phyloP scores from a whole-genome alignment of 1,140 invertebrate genomes.

The Orchesella cincta region DNA sequence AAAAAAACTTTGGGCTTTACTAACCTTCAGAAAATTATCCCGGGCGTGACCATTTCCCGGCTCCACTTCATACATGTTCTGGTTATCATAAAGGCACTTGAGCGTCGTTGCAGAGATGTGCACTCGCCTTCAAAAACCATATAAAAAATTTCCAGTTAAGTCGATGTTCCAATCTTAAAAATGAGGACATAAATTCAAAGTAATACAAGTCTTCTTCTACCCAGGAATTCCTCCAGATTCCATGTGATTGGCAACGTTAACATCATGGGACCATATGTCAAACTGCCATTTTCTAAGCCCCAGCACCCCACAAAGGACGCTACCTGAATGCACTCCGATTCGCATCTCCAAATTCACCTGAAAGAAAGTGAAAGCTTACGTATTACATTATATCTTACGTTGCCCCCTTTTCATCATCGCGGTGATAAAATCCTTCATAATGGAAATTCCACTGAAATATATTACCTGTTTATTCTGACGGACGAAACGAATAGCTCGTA shows the following conservation, averaged over 20 bases:
- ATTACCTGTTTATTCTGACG: slow-evolving; percentile 75
- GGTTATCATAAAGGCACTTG: slow-evolving; percentile 72
- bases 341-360: slow-evolving; percentile 81
- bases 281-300: slow-evolving; percentile 80
- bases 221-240: slow-evolving; percentile 93
- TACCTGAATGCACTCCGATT: slow-evolving; percentile 93
- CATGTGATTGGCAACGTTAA: slow-evolving; percentile 95
- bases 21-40: slow-evolving; percentile 75
- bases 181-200: not conserved
- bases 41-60: slow-evolving; percentile 81
- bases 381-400: too few relatives aligned
- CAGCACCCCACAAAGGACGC: slow-evolving; percentile 89
- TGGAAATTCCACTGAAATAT: not conserved
- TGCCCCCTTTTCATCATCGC: too few relatives aligned
- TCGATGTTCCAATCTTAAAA: not conserved
- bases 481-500: slow-evolving; percentile 85
- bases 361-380: too few relatives aligned
- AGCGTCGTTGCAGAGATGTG: slow-evolving; percentile 87
- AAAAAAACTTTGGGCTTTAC: too few relatives aligned
- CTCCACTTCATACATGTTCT: slow-evolving; percentile 82
- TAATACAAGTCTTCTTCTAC: too few relatives aligned
- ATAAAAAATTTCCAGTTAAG: not conserved
- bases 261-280: slow-evolving; percentile 97
- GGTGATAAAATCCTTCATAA: too few relatives aligned
- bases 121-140: slow-evolving; percentile 62